Conservation (phyloP, 2,888 invertebrate species). For the Eurytoma adleriae region DNA sequence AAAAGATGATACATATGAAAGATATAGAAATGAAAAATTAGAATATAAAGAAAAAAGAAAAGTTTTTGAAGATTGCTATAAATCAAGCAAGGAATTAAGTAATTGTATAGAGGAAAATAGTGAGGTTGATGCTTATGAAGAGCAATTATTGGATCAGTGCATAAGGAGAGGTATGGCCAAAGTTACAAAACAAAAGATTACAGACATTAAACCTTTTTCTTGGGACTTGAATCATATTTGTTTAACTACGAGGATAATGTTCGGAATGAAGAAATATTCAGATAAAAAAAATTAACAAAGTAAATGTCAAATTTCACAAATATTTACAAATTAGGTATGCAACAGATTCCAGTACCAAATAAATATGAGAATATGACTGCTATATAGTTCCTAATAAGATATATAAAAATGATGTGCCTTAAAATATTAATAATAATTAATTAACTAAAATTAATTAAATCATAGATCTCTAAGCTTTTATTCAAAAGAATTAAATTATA, state of each 20-base stretch:
- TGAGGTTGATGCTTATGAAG: constrained; percentile 18
- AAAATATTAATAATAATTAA: too few species aligned
- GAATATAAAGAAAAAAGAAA: constrained; percentile 8
- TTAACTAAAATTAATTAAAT: too few species aligned
- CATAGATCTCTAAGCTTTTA: too few species aligned
- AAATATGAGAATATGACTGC: constrained; percentile 4
- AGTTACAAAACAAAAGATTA: constrained; percentile 9
- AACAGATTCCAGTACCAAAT: constrained; percentile 9
- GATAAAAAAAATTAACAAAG: constrained; percentile 6
- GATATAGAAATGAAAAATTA: not conserved
- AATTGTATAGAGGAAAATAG: not conserved
- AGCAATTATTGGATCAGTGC: constrained; percentile 25
- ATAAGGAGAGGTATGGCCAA: constrained; percentile 29
- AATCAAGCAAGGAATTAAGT: constrained; percentile 2
- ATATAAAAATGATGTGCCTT: not conserved
- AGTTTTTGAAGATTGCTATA: not conserved
- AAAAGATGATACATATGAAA: not conserved
- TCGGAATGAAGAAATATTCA: constrained; percentile 24
- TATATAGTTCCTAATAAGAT: constrained; percentile 15
- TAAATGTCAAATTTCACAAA: constrained; percentile 22
- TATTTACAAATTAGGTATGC: too few species aligned
- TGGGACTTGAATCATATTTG: constrained; percentile 16
- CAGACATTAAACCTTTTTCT: constrained; percentile 16
- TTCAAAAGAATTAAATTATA: too few species aligned
- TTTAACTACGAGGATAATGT: constrained; percentile 4